A percentile compares a stretch with the other conserved stretches of the same genome.
Evolutionary conservation across 1,140 invertebrate species (phyloP).

Genomic region (Popillia japonica): DNA sequence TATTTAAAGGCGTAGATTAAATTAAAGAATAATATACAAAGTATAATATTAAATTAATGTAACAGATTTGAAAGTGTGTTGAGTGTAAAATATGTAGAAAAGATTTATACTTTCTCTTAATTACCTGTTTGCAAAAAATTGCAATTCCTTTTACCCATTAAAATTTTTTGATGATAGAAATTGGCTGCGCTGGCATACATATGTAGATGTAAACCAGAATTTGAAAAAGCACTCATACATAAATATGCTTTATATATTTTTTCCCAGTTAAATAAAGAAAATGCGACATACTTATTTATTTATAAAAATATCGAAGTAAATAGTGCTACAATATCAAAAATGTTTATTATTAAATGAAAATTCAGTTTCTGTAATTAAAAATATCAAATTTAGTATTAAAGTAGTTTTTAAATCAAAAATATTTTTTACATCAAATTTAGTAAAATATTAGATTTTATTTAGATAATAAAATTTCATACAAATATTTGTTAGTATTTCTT

Average conservation of each 20-base stretch:
- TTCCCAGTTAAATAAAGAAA: not conserved
- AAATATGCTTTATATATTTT: not conserved
- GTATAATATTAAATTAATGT: not conserved
- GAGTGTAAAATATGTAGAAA: not conserved
- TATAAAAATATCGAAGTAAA: not conserved
- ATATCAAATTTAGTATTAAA: too few relatives aligned
- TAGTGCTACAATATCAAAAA: too few relatives aligned
- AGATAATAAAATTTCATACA: too few relatives aligned
- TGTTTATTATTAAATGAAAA: too few relatives aligned
- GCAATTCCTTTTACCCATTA: not conserved
- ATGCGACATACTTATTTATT: not conserved
- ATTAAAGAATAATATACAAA: not conserved
- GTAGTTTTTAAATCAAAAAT: too few relatives aligned
- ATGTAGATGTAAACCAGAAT: not conserved
- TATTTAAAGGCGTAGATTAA: not conserved
- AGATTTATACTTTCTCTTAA: slow-evolving; percentile 20
- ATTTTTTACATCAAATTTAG: too few relatives aligned
- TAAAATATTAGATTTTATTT: too few relatives aligned
- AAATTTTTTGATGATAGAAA: not conserved
- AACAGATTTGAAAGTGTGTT: not conserved
- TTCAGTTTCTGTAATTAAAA: too few relatives aligned
- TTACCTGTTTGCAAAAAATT: not conserved
- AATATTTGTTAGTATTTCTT: too few relatives aligned
- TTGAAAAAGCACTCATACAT: not conserved
- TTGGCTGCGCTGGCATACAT: not conserved